Evolutionary conservation across 2,113 vertebrate species (phyloP).

Genomic region (Acanthochromis polyacanthus): DNA sequence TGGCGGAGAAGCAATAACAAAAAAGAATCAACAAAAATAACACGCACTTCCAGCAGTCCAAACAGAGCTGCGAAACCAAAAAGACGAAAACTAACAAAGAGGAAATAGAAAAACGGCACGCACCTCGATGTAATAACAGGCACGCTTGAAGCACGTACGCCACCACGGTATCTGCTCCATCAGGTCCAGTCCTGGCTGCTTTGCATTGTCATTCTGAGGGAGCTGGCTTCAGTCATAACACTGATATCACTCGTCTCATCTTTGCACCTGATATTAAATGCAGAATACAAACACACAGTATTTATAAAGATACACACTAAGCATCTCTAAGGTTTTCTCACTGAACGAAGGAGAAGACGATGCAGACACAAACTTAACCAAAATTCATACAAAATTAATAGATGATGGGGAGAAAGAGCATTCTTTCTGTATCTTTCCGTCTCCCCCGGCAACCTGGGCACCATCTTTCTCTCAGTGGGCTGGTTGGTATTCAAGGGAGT

Average conservation of each 20-base stretch:
- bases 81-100: conserved; percentile 51
- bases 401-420: conserved; percentile 2
- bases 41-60: conserved; percentile 25
- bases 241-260: conserved; percentile 42
- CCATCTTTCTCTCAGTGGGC: conserved; percentile 60
- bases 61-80: conserved; percentile 31
- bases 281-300: conserved; percentile 9
- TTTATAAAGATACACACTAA: not conserved
- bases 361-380: conserved; percentile 9
- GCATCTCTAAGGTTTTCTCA: not conserved
- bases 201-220: conserved; percentile 7
- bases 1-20: conserved; percentile 55
- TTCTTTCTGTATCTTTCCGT: conserved; percentile 44
- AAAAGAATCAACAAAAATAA: conserved; percentile 61
- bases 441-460: conserved; percentile 56
- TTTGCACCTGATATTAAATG: conserved; percentile 50
- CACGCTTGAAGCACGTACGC: conserved; percentile 19
- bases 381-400: conserved; percentile 22
- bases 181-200: conserved; percentile 6
- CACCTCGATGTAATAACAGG: conserved; percentile 44
- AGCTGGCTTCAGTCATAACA: conserved; percentile 28
- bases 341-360: not conserved
- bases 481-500: conserved; percentile 82
- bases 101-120: conserved; percentile 28
- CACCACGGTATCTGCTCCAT: conserved; percentile 41